A percentile compares a stretch with the other conserved stretches of the same genome.
Conservation (phyloP, 1,140 invertebrate species). For the Hirudo medicinalis region DNA sequence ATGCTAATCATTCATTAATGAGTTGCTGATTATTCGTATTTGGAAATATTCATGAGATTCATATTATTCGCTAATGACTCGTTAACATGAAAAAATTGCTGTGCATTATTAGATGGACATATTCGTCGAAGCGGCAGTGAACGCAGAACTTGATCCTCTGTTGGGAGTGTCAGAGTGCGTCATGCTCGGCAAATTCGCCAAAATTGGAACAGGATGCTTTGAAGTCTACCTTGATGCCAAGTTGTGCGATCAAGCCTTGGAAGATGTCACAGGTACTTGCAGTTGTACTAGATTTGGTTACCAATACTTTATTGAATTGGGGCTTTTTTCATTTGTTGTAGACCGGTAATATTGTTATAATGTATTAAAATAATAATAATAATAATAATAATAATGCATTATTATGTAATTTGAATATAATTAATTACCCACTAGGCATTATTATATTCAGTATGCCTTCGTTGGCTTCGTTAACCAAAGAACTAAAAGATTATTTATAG, state of each 20-base stretch:
- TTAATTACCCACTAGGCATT: background rate
- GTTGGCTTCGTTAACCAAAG: too few relatives aligned
- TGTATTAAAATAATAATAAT: too few relatives aligned
- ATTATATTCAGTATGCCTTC: too few relatives aligned
- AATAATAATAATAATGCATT: constrained; percentile 15
- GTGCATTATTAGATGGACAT: constrained; percentile 57
- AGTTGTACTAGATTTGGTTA: constrained; percentile 13
- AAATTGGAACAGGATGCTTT: constrained; percentile 95
- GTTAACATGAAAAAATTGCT: constrained; percentile 6
- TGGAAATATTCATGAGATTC: background rate
- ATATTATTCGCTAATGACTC: background rate
- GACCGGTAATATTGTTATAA: too few relatives aligned
- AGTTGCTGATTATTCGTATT: too few relatives aligned
- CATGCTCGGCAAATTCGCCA: constrained; percentile 92
- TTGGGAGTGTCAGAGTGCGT: constrained; percentile 98
- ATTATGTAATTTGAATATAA: too few relatives aligned
- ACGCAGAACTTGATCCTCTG: constrained; percentile 94
- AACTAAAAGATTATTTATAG: too few relatives aligned
- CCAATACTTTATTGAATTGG: too few relatives aligned
- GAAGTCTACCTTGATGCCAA: constrained; percentile 92
- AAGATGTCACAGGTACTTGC: constrained; percentile 59
- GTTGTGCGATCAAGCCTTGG: constrained; percentile 95
- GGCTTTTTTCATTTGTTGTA: too few relatives aligned
- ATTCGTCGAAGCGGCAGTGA: constrained; percentile 89
- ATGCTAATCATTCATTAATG: too few relatives aligned